A percentile compares a stretch with the other conserved stretches of the same genome.
phyloP scores from a whole-genome alignment of 1,140 invertebrate genomes.

The Bombus picipes region DNA sequence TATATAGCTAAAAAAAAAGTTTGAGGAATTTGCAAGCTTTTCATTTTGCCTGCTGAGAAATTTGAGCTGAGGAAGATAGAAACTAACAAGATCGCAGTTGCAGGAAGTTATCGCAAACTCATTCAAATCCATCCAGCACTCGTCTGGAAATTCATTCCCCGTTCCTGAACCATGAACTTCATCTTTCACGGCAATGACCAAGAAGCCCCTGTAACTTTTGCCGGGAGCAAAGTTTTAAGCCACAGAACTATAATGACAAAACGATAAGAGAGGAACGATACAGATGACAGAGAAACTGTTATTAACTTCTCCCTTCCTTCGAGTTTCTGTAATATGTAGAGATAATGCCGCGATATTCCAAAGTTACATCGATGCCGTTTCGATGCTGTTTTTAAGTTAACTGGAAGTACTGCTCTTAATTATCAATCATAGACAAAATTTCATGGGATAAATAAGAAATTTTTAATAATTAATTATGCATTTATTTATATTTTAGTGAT shows the following conservation, averaged over 20 bases:
- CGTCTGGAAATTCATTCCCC: constrained; percentile 64
- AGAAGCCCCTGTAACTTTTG: constrained; percentile 35
- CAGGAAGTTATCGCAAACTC: constrained; percentile 62
- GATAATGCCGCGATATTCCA: background rate
- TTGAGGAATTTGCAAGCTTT: background rate
- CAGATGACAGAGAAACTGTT: constrained; percentile 53
- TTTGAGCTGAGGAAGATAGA: background rate
- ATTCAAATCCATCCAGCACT: constrained; percentile 62
- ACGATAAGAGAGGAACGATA: constrained; percentile 69
- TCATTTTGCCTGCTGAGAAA: constrained; percentile 12
- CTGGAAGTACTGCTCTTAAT: background rate
- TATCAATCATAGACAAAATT: background rate
- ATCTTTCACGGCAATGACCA: constrained; percentile 41
- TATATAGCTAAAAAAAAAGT: too few species aligned
- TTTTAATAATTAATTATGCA: background rate
- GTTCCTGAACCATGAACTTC: constrained; percentile 33
- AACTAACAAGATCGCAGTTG: constrained; percentile 17
- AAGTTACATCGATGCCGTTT: background rate
- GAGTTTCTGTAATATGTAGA: background rate
- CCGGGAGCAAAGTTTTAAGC: constrained; percentile 68
- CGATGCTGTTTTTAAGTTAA: too few species aligned
- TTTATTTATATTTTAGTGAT: background rate
- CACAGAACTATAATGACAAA: constrained; percentile 71
- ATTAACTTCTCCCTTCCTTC: constrained; percentile 58
- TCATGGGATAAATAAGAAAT: background rate